Percentiles rank a stretch among this genome's conserved stretches.
Conservation (phyloP, 2,797 vertebrate species). For the Dendrocincla tyrannina region DNA sequence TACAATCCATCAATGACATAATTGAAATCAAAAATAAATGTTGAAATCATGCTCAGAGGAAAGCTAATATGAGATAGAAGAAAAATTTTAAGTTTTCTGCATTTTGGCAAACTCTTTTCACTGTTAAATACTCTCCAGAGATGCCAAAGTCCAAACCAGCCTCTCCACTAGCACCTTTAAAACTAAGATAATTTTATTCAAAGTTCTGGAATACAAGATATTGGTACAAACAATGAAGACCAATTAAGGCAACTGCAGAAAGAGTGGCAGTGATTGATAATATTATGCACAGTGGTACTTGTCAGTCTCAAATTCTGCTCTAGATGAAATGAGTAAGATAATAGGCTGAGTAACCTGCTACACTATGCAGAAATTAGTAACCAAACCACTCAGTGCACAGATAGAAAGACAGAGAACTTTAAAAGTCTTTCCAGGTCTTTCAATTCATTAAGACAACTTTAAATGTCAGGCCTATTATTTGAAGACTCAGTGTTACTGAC, state of each 20-base stretch:
- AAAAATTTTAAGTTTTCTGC: background rate
- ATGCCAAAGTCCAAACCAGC: background rate
- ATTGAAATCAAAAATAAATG: background rate
- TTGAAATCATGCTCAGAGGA: background rate
- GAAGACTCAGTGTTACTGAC: slow-evolving; percentile 1
- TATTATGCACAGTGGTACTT: background rate
- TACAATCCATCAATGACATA: background rate
- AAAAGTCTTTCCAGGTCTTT: background rate
- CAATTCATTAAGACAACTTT: slow-evolving; percentile 23
- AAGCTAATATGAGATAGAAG: background rate
- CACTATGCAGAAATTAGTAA: background rate
- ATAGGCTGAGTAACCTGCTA: background rate
- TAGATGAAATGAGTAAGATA: slow-evolving; percentile 2
- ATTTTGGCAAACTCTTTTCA: background rate
- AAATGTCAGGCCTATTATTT: slow-evolving; percentile 31
- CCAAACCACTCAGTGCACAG: background rate
- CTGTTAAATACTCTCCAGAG: background rate
- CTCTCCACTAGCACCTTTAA: background rate
- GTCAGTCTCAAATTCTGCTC: background rate
- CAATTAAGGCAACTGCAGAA: background rate
- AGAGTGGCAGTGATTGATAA: background rate
- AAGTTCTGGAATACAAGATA: background rate
- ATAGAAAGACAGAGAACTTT: background rate
- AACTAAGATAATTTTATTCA: background rate
- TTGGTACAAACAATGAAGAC: background rate